Evolutionary conservation across 2,113 vertebrate genomes (phyloP).

Genomic region (Archocentrus centrarchus): DNA sequence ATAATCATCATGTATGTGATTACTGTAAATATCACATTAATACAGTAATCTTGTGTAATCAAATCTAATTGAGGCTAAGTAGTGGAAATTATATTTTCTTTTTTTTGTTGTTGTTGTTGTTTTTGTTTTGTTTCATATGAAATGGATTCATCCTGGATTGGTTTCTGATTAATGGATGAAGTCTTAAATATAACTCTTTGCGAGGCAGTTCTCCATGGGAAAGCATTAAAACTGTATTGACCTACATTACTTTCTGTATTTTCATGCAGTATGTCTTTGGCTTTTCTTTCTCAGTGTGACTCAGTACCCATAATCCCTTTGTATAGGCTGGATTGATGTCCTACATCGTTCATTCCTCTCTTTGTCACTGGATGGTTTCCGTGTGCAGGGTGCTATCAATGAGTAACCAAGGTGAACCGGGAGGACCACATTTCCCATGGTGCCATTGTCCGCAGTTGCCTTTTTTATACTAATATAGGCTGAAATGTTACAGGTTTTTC

Average conservation of each 20-base stretch:
- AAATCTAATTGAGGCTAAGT: constrained; percentile 19
- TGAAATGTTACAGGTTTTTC: constrained; percentile 3
- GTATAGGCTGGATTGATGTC: constrained; percentile 22
- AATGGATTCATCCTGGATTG: constrained; percentile 13
- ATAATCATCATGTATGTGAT: constrained; percentile 6
- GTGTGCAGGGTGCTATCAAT: constrained; percentile 27
- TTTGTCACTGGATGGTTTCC: constrained; percentile 14
- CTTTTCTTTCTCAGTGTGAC: constrained; percentile 22
- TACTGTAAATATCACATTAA: background rate
- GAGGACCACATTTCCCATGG: constrained; percentile 6
- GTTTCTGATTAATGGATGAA: constrained; percentile 36
- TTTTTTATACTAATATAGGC: background rate
- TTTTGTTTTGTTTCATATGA: background rate
- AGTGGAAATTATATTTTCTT: constrained; percentile 9
- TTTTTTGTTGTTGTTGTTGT: background rate
- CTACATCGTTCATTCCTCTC: background rate
- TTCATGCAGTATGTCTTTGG: constrained; percentile 22
- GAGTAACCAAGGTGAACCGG: constrained; percentile 49
- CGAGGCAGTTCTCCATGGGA: constrained; percentile 35
- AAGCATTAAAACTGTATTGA: constrained; percentile 57
- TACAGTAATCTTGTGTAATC: constrained; percentile 12
- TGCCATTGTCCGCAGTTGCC: background rate
- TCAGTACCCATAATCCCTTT: constrained; percentile 50
- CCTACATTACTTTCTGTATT: constrained; percentile 63
- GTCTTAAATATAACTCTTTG: constrained; percentile 36